Base-by-base conservation (phyloP, 30 jellyfish, hydroid and myxozoan species). In the Catostylus mosaicus region DNA sequence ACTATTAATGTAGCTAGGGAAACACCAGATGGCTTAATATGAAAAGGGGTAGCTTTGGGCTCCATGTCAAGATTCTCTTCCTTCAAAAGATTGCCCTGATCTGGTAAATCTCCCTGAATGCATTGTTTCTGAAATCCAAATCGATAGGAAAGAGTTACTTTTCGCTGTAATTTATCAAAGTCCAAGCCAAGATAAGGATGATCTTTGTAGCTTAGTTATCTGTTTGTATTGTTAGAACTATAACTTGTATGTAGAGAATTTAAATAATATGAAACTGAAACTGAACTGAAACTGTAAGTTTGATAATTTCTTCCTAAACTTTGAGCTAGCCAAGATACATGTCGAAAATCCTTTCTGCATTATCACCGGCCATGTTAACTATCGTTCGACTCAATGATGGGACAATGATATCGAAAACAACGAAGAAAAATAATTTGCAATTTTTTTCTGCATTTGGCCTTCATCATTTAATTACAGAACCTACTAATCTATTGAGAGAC, bases 121-220 rank as follows among this genome's bases (percentile, higher is more conserved):
- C 14, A 40, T 40, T 40, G 54, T 40, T 40, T 40, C 54, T 40
- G 54, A 40, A 40, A 40, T 14, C 54, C 54, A 40, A 40, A 40
- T 40, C 54, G 54, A 40, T 40, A 40, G 54, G 54, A 64, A 12
- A 36, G 26, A 46, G 72, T 27, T 5, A n/a, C 30, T 32, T 26
- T 26, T 45, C 38, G 70, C 38, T 22, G 52, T 22, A 30, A 60
- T 45, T 26, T 20, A 73, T 26, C 29, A 45, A 45, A 73, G 48
- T 73, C 85, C 70, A 73, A 73, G 85, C 43, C 85, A 73, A 73
- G 85, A 73, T 38, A 5, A 73, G 48, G n/a, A n/a, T n/a, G n/a
- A n/a, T n/a, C n/a, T n/a, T n/a, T n/a, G n/a, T n/a, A n/a, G n/a
- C n/a, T n/a, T n/a, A n/a, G n/a, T n/a, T n/a, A n/a, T n/a, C n/a